phyloP scores from a whole-genome alignment of 1,140 invertebrate genomes.

The Leptinotarsa defecta region DNA sequence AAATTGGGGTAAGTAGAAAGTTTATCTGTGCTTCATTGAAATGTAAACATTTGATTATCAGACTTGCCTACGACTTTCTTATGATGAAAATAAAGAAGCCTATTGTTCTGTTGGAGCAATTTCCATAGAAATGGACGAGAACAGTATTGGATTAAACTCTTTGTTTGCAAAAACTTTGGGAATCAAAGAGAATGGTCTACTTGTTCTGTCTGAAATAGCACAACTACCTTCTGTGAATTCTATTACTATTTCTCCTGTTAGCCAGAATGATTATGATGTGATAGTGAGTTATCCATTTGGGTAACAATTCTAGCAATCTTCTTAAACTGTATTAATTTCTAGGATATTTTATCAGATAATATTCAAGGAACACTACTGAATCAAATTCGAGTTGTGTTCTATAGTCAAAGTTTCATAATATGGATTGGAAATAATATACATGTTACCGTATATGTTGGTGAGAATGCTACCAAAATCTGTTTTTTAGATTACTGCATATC shows the following conservation, averaged over 20 bases:
- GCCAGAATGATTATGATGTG: slow-evolving; percentile 49
- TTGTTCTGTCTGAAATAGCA: slow-evolving; percentile 41
- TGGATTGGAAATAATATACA: slow-evolving; percentile 62
- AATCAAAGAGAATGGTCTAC: slow-evolving; percentile 43
- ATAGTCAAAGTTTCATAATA: slow-evolving; percentile 61
- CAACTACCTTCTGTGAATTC: slow-evolving; percentile 43
- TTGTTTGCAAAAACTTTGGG: slow-evolving; percentile 47
- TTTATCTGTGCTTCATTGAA: background rate
- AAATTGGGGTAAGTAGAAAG: slow-evolving; percentile 42
- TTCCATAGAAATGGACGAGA: slow-evolving; percentile 38
- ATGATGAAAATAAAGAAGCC: slow-evolving; percentile 39
- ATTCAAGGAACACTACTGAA: slow-evolving; percentile 61
- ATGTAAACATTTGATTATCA: slow-evolving; percentile 31
- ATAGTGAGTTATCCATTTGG: slow-evolving; percentile 43
- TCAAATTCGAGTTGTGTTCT: slow-evolving; percentile 60
- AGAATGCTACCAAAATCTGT: slow-evolving; percentile 29
- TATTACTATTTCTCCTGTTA: slow-evolving; percentile 45
- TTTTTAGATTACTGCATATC: no score
- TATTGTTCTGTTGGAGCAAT: slow-evolving; percentile 46
- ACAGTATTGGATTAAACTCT: slow-evolving; percentile 49
- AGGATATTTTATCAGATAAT: slow-evolving; percentile 62
- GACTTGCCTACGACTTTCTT: slow-evolving; percentile 44
- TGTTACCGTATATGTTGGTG: slow-evolving; percentile 59
- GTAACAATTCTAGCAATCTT: no score
- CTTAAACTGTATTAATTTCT: slow-evolving; percentile 30